phyloP scores from a whole-genome alignment of 2,113 vertebrate species.

The Chitala chitala region DNA sequence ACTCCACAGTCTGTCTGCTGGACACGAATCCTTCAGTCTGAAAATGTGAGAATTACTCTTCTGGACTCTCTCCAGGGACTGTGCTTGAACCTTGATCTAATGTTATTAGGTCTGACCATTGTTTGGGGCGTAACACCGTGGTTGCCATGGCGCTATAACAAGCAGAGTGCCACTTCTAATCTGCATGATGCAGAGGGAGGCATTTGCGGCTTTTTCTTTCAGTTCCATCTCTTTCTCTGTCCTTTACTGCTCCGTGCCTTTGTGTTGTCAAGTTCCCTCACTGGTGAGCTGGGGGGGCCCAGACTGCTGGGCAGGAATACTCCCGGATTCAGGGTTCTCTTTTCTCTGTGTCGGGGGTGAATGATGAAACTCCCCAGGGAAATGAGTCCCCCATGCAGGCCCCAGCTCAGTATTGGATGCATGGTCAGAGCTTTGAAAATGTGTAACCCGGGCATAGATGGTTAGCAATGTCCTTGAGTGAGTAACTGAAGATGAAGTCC shows the following conservation, averaged over 20 bases:
- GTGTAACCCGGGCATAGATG: neutral
- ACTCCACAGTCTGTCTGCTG: neutral
- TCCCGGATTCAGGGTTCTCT: neutral
- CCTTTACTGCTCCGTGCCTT: neutral
- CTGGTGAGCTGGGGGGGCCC: neutral
- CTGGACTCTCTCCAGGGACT: neutral
- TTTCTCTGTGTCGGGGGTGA: neutral
- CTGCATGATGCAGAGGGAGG: constrained; percentile 12
- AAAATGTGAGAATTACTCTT: constrained; percentile 14
- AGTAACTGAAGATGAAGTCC: constrained; percentile 2
- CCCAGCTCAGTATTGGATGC: neutral
- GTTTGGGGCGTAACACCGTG: neutral
- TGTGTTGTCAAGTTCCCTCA: neutral
- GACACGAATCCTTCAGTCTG: neutral
- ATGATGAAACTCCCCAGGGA: neutral
- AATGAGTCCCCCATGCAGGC: no score
- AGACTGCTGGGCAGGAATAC: no score
- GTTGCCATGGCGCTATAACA: neutral
- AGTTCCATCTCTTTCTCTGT: neutral
- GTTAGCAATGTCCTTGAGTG: neutral
- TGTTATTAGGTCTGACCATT: constrained; percentile 10
- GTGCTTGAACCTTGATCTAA: neutral
- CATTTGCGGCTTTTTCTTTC: neutral
- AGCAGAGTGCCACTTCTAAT: neutral
- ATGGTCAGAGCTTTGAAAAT: neutral